These are phyloP conservation scores for Trichonephila inaurata DNA, from an alignment of 1,140 invertebrate species.

Conservation along the genomic window DNA sequence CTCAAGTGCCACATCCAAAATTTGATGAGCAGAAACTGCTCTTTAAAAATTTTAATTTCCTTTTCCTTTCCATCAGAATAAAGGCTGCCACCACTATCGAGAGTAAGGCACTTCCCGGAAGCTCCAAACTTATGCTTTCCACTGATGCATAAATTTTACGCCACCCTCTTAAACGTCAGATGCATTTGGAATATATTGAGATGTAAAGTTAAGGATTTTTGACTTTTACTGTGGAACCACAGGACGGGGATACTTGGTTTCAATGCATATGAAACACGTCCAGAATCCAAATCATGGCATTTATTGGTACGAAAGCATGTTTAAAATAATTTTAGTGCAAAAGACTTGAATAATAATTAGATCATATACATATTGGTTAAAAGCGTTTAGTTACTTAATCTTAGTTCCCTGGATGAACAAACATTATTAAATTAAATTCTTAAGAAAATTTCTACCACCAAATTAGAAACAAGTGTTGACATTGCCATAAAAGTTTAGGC, in stretches of 20 bases:
- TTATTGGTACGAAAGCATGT: neutral
- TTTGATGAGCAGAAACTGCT: neutral
- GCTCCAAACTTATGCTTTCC: constrained; percentile 30
- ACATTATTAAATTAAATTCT: neutral
- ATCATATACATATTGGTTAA: neutral
- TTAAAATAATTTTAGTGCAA: neutral
- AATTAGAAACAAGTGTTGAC: neutral
- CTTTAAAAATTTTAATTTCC: constrained; percentile 52
- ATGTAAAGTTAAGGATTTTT: constrained; percentile 40
- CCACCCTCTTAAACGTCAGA: constrained; percentile 14
- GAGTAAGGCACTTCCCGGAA: neutral
- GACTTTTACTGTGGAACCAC: constrained; percentile 11
- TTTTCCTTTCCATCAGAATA: neutral
- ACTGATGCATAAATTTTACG: constrained; percentile 20
- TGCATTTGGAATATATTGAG: constrained; percentile 43
- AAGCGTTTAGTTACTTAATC: neutral
- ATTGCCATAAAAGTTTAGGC: neutral
- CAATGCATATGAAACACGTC: neutral
- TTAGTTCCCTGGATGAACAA: neutral
- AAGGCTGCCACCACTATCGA: neutral
- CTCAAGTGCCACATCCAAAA: neutral
- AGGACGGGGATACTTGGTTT: neutral
- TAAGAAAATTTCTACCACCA: neutral
- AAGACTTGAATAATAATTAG: constrained; percentile 4
- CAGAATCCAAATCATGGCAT: neutral